Conservation (phyloP, 2,888 invertebrate species). For the Arctia plantaginis region DNA sequence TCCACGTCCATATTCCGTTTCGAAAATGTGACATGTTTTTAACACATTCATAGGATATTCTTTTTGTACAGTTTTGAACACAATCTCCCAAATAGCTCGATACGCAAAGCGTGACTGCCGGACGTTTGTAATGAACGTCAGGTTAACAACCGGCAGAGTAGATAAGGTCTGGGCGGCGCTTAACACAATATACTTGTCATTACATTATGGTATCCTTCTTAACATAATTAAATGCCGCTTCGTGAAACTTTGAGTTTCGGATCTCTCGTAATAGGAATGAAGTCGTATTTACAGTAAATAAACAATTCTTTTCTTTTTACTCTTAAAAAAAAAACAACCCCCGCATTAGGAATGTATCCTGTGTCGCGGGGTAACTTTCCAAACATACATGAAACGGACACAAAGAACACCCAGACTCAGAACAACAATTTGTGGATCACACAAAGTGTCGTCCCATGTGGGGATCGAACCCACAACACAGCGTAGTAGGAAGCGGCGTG, state of each 20-base stretch:
- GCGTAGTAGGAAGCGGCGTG: too few species aligned
- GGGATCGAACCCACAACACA: too few species aligned
- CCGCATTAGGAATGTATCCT: too few species aligned
- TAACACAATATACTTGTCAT: conserved; percentile 64
- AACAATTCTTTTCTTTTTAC: too few species aligned
- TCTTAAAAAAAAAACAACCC: too few species aligned
- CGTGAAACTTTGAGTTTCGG: background rate
- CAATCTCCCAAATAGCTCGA: conserved; percentile 77
- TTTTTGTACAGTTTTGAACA: conserved; percentile 64
- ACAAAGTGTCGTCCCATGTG: too few species aligned
- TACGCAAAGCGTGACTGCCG: conserved; percentile 77
- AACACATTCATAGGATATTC: conserved; percentile 48
- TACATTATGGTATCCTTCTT: conserved; percentile 6
- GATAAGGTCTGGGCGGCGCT: conserved; percentile 64
- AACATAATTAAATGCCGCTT: background rate
- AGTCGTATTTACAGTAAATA: background rate
- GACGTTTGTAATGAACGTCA: conserved; percentile 75
- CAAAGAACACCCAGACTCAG: too few species aligned
- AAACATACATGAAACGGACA: too few species aligned
- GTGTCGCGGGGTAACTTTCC: too few species aligned
- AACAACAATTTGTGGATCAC: too few species aligned
- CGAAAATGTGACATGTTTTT: conserved; percentile 64
- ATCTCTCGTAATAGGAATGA: background rate
- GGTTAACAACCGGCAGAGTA: conserved; percentile 77
- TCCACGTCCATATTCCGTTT: conserved; percentile 68